Evolutionary conservation across 2,113 vertebrate genomes (phyloP), one percentile per base, ranked within the genome.

Genomic region (Serilophus lunatus): DNA sequence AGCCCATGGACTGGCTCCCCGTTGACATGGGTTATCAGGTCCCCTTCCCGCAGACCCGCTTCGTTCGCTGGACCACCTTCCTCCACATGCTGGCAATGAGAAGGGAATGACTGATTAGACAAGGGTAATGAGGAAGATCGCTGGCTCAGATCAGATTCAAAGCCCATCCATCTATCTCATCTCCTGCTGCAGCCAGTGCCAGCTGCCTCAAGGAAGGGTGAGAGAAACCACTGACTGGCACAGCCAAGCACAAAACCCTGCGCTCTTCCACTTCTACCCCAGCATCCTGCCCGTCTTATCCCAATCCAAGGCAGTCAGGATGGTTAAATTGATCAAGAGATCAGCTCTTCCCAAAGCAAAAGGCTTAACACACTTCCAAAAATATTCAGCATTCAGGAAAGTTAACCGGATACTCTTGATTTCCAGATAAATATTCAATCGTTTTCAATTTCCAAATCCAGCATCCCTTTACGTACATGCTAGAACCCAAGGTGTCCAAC

Each of bases 11-110:
- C 99, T 0, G 98, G 97, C 78, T 99, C 99, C n/a, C 99, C 99
- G 7, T 99, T 99, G 86, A 99, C 99, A 6, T 99, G 99, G 16
- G 99, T 99, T 97, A 99, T 99, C 93, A 99, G 98, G 93, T 99
- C 99, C 4, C 99, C 99, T 96, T 99, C 98, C 91, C 98, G 98
- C 86, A 99, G 98, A 29, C 99, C 99, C 1, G 99, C 98, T 36
- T 99, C 98, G 0, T 99, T 98, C 3, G 99, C 99, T 2, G 99
- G 99, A 11, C 99, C 99, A 1, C 98, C 98, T 3, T 98, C 98
- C 94, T 99, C 99, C 92, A 99, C 98, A 5, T 99, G 98, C 99
- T 99, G 97, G 61, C 91, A 93, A 94, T 2, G 25, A 97, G 69
- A 97, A 90, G 24, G 70, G 38, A 33, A 57, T 9, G 45, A 70